Conservation (phyloP, 2,888 invertebrate species). For the Hirtodrosophila duncani region DNA sequence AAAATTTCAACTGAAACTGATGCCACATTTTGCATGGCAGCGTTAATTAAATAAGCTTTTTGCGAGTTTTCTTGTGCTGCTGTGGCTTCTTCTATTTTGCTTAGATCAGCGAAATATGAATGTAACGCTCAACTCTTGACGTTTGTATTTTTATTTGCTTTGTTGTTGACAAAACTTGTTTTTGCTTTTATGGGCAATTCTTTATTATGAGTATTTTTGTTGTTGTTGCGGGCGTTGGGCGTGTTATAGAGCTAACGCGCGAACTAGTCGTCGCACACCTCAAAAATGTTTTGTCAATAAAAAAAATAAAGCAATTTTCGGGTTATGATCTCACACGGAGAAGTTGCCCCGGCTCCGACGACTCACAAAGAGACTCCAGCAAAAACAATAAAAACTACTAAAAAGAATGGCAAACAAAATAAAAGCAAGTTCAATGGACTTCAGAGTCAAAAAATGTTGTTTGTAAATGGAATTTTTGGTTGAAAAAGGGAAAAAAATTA, state of each 20-base stretch:
- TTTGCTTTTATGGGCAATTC: slow-evolving; percentile 41
- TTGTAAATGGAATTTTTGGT: too few relatives aligned
- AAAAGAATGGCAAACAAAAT: slow-evolving; percentile 24
- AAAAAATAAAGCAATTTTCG: slow-evolving; percentile 32
- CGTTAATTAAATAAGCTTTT: slow-evolving; percentile 62
- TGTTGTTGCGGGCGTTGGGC: slow-evolving; percentile 36
- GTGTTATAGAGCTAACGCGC: slow-evolving; percentile 42
- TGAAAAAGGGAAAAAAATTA: too few relatives aligned
- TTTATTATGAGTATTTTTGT: slow-evolving; percentile 4
- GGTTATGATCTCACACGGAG: slow-evolving; percentile 65
- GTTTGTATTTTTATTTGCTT: slow-evolving; percentile 27
- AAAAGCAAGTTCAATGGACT: slow-evolving; percentile 54
- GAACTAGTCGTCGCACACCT: too few relatives aligned
- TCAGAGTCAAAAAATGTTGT: slow-evolving; percentile 7
- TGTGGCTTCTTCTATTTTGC: too few relatives aligned
- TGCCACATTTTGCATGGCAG: too few relatives aligned
- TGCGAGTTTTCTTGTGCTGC: slow-evolving; percentile 26
- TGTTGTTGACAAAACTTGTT: slow-evolving; percentile 61
- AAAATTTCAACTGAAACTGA: too few relatives aligned
- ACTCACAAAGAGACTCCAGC: slow-evolving; percentile 24
- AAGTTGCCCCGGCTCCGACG: slow-evolving; percentile 33
- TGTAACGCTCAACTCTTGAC: slow-evolving; percentile 25
- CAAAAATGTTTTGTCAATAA: slow-evolving; percentile 61
- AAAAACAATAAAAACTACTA: slow-evolving; percentile 9
- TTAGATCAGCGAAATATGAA: slow-evolving; percentile 51